Evolutionary conservation across 2,888 invertebrate genomes (phyloP).

Genomic region (Acrocera orbiculus): DNA sequence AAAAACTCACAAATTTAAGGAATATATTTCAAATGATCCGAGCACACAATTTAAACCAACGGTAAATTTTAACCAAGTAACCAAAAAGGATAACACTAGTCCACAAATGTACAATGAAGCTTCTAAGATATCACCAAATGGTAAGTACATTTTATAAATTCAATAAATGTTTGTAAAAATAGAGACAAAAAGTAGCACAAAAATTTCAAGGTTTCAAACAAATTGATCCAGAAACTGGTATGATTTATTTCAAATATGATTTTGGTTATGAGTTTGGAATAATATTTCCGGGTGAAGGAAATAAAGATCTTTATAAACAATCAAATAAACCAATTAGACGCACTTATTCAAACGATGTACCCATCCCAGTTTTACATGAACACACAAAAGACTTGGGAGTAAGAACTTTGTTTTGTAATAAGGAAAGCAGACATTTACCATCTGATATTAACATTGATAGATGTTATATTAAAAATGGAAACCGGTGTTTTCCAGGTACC

Average conservation of each 20-base stretch:
- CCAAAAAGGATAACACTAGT: conserved; percentile 31
- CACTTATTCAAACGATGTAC: conserved; percentile 37
- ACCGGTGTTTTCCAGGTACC: too few species aligned
- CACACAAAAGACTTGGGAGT: too few species aligned
- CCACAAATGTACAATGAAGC: conserved; percentile 56
- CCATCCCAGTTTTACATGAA: conserved; percentile 51
- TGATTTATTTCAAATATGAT: conserved; percentile 67
- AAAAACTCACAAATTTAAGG: conserved; percentile 48
- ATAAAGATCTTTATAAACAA: conserved; percentile 20
- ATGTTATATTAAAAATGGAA: too few species aligned
- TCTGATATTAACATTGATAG: too few species aligned
- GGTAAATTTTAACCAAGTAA: conserved; percentile 28
- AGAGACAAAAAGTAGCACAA: conserved; percentile 12
- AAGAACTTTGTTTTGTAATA: too few species aligned
- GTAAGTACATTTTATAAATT: conserved; percentile 37
- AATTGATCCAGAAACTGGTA: conserved; percentile 55
- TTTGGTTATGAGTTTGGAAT: conserved; percentile 65
- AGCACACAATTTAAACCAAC: conserved; percentile 26
- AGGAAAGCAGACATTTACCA: too few species aligned
- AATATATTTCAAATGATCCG: conserved; percentile 45
- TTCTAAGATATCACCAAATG: conserved; percentile 48
- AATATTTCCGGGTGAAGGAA: conserved; percentile 47
- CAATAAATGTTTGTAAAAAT: conserved; percentile 5
- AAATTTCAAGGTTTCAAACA: conserved; percentile 65
- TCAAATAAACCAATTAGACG: conserved; percentile 7